A percentile compares a stretch with the other conserved stretches of the same genome.
Conservation (phyloP, 2,797 vertebrate genomes). For the Enteromius anoplus region DNA sequence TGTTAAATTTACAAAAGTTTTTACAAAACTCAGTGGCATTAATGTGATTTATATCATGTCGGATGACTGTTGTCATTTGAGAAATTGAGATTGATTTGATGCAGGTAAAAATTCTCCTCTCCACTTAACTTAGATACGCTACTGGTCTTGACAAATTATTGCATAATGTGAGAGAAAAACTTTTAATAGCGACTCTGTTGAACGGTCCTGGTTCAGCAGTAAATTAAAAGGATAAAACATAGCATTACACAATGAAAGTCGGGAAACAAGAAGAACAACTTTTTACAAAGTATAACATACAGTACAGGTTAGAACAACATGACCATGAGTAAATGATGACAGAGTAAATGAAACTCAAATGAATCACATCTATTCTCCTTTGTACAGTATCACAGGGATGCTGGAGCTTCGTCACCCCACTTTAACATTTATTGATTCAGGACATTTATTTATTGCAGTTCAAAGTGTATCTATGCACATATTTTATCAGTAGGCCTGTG, state of each 20-base stretch:
- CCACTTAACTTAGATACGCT: neutral
- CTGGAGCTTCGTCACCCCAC: neutral
- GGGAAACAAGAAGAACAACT: neutral
- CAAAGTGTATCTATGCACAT: neutral
- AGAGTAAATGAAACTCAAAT: neutral
- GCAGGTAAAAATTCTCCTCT: neutral
- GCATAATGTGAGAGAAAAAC: neutral
- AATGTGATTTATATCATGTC: neutral
- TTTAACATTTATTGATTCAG: neutral
- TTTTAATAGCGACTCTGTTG: neutral
- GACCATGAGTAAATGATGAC: neutral
- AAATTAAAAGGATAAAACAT: neutral
- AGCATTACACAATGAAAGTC: neutral
- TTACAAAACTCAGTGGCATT: neutral
- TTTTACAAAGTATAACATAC: neutral
- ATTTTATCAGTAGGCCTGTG: neutral
- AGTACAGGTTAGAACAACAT: neutral
- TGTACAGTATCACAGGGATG: neutral
- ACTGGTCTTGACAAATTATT: constrained; percentile 7
- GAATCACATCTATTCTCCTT: neutral
- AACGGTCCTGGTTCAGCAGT: neutral
- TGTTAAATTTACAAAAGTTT: neutral
- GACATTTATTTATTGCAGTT: neutral
- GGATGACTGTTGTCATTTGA: neutral
- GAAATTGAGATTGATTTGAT: neutral